Conservation (phyloP, 2,888 invertebrate genomes). For the Myopa tessellatipennis region DNA sequence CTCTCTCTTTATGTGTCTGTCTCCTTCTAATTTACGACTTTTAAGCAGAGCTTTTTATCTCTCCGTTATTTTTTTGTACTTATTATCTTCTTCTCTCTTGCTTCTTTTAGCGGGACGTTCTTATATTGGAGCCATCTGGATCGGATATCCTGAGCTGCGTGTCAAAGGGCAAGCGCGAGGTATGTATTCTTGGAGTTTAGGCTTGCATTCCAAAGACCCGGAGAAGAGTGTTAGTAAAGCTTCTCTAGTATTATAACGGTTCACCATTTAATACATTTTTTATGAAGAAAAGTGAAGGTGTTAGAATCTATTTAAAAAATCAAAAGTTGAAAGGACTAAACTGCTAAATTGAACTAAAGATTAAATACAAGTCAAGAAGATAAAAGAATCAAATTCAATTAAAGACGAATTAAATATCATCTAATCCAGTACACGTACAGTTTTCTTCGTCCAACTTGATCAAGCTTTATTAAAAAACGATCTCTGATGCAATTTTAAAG, state of each 20-base stretch:
- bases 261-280: background rate
- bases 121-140: constrained; percentile 85
- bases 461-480: background rate
- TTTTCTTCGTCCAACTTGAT: too few relatives aligned
- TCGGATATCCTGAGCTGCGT: constrained; percentile 89
- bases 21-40: background rate
- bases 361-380: too few relatives aligned
- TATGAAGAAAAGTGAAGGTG: background rate
- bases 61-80: background rate
- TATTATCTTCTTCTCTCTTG: background rate
- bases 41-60: background rate
- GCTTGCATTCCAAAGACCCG: background rate
- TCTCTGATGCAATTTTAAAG: background rate
- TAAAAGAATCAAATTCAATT: too few relatives aligned
- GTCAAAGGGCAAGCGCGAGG: constrained; percentile 95
- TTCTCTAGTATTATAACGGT: background rate
- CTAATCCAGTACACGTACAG: too few relatives aligned
- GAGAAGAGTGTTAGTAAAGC: background rate
- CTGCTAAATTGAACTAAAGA: too few relatives aligned
- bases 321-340: too few relatives aligned
- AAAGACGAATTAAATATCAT: too few relatives aligned
- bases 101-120: constrained; percentile 82
- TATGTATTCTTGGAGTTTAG: constrained; percentile 64
- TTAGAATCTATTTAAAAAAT: too few relatives aligned
- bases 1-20: background rate